Evolutionary conservation across 2,113 vertebrate species (phyloP).

Genomic region (Puma concolor): DNA sequence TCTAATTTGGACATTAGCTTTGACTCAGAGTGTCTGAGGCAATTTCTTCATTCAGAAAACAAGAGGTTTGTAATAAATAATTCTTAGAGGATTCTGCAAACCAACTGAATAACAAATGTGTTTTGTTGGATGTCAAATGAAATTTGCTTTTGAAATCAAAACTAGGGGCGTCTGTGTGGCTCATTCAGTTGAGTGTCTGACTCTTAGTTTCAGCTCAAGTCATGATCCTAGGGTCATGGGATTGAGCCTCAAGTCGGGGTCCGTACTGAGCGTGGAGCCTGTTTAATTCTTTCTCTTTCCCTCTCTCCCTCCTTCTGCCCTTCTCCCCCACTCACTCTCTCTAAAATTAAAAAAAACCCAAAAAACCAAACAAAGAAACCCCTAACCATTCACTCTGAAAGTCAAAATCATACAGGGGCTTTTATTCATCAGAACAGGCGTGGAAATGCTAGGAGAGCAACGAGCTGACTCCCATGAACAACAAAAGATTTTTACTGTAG

Average conservation of each 20-base stretch:
- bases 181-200: too few species aligned
- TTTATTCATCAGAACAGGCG: not conserved
- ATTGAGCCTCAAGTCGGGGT: too few species aligned
- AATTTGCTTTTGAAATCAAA: constrained; percentile 64
- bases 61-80: constrained; percentile 57
- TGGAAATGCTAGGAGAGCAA: not conserved
- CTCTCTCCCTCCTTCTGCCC: too few species aligned
- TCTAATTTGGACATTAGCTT: constrained; percentile 57
- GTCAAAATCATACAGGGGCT: constrained; percentile 21
- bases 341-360: too few species aligned
- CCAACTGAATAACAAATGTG: constrained; percentile 44
- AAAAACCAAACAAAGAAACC: too few species aligned
- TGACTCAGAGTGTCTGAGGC: constrained; percentile 39
- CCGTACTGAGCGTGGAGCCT: too few species aligned
- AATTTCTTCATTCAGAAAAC: constrained; percentile 61
- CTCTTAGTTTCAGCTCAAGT: too few species aligned
- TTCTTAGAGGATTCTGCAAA: constrained; percentile 49
- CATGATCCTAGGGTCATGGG: too few species aligned
- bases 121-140: constrained; percentile 55
- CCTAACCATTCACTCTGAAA: not conserved
- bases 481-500: not conserved
- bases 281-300: too few species aligned
- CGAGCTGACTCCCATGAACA: not conserved
- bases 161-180: not conserved
- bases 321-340: too few species aligned